Conservation (phyloP, 2,113 vertebrate species). For the Halichoeres trimaculatus region DNA sequence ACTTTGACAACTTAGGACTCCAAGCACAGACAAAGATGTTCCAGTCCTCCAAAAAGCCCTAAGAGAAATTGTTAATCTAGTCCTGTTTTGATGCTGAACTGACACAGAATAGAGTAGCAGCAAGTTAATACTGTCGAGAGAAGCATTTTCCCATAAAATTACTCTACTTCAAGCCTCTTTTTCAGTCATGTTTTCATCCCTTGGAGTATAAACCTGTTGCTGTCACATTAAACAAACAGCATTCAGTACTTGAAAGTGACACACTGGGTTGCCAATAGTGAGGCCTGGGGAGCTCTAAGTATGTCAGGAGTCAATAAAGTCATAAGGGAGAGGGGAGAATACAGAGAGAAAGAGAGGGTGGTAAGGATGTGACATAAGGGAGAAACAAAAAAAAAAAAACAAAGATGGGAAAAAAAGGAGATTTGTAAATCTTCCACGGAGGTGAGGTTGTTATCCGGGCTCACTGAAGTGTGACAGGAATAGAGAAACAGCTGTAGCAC, state of each 20-base stretch:
- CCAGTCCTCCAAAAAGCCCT: not conserved
- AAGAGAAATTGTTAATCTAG: not conserved
- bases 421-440: constrained; percentile 36
- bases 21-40: not conserved
- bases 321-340: constrained; percentile 24
- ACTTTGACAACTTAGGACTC: constrained; percentile 23
- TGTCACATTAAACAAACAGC: constrained; percentile 1
- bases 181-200: not conserved
- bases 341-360: not conserved
- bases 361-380: constrained; percentile 2
- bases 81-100: not conserved
- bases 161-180: not conserved
- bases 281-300: constrained; percentile 47
- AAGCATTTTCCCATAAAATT: not conserved
- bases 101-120: not conserved
- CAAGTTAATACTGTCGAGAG: constrained; percentile 9
- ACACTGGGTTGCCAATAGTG: constrained; percentile 63
- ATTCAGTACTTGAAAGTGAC: constrained; percentile 33
- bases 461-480: constrained; percentile 51
- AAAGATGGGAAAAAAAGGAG: constrained; percentile 13
- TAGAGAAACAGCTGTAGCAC: constrained; percentile 49
- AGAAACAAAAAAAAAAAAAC: constrained; percentile 8
- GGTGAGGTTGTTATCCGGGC: constrained; percentile 52
- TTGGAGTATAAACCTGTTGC: not conserved
- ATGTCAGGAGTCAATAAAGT: constrained; percentile 59